These are phyloP conservation scores for Miichthys miiuy DNA, from an alignment of 2,797 vertebrate species.

Conservation along the genomic window DNA sequence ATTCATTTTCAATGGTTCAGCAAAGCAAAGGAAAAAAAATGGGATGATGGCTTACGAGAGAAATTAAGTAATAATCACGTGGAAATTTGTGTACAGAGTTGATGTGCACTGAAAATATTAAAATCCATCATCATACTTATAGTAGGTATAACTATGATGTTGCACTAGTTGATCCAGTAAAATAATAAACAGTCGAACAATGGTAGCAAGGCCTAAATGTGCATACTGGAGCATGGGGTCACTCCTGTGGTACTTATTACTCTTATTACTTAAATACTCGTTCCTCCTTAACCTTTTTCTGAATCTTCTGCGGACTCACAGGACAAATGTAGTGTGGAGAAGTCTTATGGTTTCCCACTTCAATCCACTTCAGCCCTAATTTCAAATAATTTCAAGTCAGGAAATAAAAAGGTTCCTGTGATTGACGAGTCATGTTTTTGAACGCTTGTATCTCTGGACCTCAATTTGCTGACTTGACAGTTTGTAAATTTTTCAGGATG, in stretches of 20 bases:
- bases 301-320: background rate
- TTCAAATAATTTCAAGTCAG: background rate
- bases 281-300: background rate
- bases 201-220: background rate
- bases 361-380: background rate
- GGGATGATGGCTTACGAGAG: too few relatives aligned
- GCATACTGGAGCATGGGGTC: background rate
- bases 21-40: background rate
- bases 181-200: background rate
- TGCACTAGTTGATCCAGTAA: slow-evolving; percentile 11
- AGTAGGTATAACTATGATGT: background rate
- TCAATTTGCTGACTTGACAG: slow-evolving; percentile 13
- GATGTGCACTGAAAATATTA: background rate
- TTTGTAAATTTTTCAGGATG: background rate
- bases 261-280: background rate
- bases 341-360: slow-evolving; percentile 4
- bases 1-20: slow-evolving; percentile 9
- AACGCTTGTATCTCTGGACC: slow-evolving; percentile 15
- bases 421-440: background rate
- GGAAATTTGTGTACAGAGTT: background rate
- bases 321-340: background rate
- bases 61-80: background rate
- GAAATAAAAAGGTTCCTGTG: slow-evolving; percentile 19
- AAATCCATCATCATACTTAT: background rate
- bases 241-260: background rate